Base-by-base conservation (phyloP, 1,140 invertebrate species). In the Antheraea mylitta region DNA sequence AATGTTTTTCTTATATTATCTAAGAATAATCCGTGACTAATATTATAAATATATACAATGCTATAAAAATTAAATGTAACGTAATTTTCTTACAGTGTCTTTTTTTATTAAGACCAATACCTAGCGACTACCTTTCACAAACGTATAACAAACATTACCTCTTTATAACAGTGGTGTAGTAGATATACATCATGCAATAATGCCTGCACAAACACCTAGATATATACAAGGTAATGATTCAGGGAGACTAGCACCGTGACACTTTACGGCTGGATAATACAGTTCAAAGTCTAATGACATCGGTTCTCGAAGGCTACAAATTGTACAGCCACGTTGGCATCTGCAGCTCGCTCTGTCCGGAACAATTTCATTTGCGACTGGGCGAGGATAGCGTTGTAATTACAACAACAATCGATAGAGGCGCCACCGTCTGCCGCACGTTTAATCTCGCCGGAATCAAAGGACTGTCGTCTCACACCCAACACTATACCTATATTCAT, bases 291-390 rank as follows among this genome's bases (percentile, higher is more conserved):
- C 63, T 71, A 68, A 62, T 73, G 71, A 18, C 45, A 69, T 77
- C 64, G 64, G 7, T 18, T 7, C 7, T 7, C 64, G 66, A 75
- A 69, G 66, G 72, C 68, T 79, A 82, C 45, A 53, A 82, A 81
- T 30, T 84, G 84, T 82, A 88, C 83, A 83, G 84, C 81, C 76
- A 83, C 80, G 85, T 79, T 81, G 86, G 85, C 82, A 85, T 89
- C 82, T 83, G 85, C 85, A 87, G 84, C 85, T 83, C 82, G 85
- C 83, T 89, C 82, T 85, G 79, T 86, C 85, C 87, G 85, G 89
- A 91, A 91, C 89, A 91, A 91, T 91, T 91, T 91, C 89, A 91
- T 91, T 91, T 91, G 89, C 87, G 87, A 91, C 85, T 90, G 87
- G 82, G 87, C 86, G 87, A 90, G 87, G 89, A 91, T 90, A 89